A percentile compares a stretch with the other conserved stretches of the same genome.
Evolutionary conservation across 1,140 invertebrate species (phyloP).

Genomic region (Potamilus streckersoni): DNA sequence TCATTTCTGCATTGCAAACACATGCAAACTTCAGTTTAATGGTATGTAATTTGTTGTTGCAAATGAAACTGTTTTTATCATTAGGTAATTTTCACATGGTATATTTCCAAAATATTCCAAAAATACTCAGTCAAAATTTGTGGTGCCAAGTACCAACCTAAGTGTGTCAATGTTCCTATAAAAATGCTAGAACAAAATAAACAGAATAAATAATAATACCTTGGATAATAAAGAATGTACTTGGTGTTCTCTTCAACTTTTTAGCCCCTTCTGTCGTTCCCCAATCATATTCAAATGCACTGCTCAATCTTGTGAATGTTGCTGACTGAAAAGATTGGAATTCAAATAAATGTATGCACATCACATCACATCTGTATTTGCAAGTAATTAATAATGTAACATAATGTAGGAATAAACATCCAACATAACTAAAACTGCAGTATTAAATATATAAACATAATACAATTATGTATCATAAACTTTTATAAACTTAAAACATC

Average conservation of each 20-base stretch:
- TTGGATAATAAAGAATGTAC: conserved; percentile 67
- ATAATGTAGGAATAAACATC: too few species aligned
- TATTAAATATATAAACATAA: too few species aligned
- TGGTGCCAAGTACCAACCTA: background rate
- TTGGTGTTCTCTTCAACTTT: conserved; percentile 67
- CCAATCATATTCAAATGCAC: conserved; percentile 78
- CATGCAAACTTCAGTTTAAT: too few species aligned
- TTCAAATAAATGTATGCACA: background rate
- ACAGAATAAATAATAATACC: conserved; percentile 40
- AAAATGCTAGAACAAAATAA: background rate
- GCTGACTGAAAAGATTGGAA: conserved; percentile 48
- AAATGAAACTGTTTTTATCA: too few species aligned
- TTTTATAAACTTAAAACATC: too few species aligned
- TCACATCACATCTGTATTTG: background rate
- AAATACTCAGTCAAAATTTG: background rate
- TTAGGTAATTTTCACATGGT: too few species aligned
- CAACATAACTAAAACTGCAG: too few species aligned
- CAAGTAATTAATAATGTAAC: background rate
- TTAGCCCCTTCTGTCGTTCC: conserved; percentile 64
- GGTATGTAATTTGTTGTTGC: too few species aligned
- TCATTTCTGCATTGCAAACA: too few species aligned
- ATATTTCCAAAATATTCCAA: too few species aligned
- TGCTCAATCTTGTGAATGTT: conserved; percentile 77
- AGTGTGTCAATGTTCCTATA: conserved; percentile 6
- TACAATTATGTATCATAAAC: too few species aligned